phyloP scores from a whole-genome alignment of 2,113 vertebrate genomes.

The Vanacampus margaritifer region DNA sequence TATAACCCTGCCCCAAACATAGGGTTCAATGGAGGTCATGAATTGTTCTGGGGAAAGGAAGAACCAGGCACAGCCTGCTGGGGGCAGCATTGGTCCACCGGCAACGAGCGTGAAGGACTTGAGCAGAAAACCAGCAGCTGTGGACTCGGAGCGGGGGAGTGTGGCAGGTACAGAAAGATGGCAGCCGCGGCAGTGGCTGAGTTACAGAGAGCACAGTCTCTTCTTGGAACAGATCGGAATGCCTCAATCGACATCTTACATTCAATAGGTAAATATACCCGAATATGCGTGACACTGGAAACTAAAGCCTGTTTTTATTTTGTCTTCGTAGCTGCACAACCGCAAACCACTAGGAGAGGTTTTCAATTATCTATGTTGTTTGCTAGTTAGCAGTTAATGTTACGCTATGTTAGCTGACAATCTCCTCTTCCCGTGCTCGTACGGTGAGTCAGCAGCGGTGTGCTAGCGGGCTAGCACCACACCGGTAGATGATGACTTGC shows the following conservation, averaged over 20 bases:
- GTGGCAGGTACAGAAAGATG: constrained; percentile 77
- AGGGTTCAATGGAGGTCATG: too few relatives aligned
- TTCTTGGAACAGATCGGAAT: constrained; percentile 85
- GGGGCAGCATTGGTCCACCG: constrained; percentile 1
- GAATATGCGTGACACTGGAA: neutral
- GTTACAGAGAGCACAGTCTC: constrained; percentile 93
- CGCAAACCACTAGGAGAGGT: neutral
- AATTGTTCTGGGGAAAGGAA: neutral
- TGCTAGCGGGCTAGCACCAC: constrained; percentile 45
- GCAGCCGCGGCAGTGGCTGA: constrained; percentile 90
- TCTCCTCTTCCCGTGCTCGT: constrained; percentile 21
- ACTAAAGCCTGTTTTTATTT: too few relatives aligned
- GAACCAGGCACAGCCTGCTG: neutral
- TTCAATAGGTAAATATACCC: constrained; percentile 79
- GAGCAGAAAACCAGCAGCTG: constrained; percentile 39
- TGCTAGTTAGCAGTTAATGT: constrained; percentile 24
- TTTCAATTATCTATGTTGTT: constrained; percentile 15
- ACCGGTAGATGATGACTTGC: constrained; percentile 33
- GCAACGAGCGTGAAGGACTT: neutral
- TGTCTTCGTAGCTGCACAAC: neutral
- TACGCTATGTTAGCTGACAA: neutral
- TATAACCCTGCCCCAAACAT: too few relatives aligned
- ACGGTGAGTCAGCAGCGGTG: constrained; percentile 71
- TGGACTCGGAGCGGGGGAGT: constrained; percentile 29
- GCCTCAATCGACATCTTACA: constrained; percentile 92